Percentiles rank a stretch among this genome's conserved stretches.
Evolutionary conservation across 2,797 vertebrate species (phyloP).

Genomic region (Crocidura indochinensis): DNA sequence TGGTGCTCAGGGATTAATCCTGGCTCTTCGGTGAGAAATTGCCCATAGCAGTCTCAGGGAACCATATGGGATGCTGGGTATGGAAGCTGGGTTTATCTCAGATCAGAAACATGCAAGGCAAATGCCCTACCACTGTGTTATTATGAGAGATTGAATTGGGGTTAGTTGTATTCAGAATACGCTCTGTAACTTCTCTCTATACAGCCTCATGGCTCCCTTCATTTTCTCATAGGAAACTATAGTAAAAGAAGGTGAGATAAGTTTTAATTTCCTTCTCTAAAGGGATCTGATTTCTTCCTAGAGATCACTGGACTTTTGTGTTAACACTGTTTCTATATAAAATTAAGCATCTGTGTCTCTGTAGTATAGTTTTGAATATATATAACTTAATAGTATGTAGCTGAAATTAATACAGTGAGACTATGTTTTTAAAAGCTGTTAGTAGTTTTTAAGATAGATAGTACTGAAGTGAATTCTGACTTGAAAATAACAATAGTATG

Average conservation of each 20-base stretch:
- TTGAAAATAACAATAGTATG: neutral
- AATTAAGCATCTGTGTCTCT: neutral
- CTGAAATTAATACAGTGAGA: neutral
- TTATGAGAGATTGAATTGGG: too few species aligned
- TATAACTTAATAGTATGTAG: neutral
- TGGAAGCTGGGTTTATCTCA: too few species aligned
- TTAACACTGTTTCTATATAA: neutral
- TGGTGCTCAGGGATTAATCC: too few species aligned
- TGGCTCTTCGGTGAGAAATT: too few species aligned
- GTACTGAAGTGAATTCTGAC: neutral
- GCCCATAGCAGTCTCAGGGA: too few species aligned
- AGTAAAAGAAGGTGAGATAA: neutral
- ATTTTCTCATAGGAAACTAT: too few species aligned
- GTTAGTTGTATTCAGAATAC: too few species aligned
- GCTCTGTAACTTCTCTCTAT: too few species aligned
- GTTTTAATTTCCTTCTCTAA: neutral
- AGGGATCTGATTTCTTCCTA: neutral
- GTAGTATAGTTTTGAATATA: neutral
- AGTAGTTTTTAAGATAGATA: neutral
- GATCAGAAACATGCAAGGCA: too few species aligned
- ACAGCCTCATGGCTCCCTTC: too few species aligned
- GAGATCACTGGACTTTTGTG: neutral
- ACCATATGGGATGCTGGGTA: too few species aligned
- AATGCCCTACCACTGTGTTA: too few species aligned
- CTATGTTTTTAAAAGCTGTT: neutral